Conservation (phyloP, 2,888 invertebrate genomes). For the Drosophila maculinotata region DNA sequence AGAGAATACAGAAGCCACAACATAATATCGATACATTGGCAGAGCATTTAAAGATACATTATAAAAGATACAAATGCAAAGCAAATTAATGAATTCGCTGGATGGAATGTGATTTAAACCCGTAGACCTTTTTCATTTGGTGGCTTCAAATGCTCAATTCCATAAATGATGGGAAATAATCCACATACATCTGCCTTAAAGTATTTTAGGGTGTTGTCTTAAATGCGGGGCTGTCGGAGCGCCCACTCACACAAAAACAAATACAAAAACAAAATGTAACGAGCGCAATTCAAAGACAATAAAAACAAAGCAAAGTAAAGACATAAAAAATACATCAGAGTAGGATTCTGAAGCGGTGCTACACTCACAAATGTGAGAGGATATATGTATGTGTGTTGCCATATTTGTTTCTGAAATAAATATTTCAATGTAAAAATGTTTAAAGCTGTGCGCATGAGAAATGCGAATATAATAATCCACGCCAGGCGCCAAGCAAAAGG, state of each 20-base stretch:
- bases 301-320: constrained; percentile 59
- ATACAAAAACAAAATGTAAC: constrained; percentile 50
- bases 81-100: constrained; percentile 10
- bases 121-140: constrained; percentile 16
- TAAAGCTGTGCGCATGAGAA: constrained; percentile 64
- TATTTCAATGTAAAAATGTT: constrained; percentile 58
- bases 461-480: constrained; percentile 77
- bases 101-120: constrained; percentile 7
- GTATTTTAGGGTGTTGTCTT: constrained; percentile 15
- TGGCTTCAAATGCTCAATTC: constrained; percentile 8
- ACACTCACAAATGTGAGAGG: not conserved
- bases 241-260: not conserved
- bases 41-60: not conserved
- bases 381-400: constrained; percentile 4
- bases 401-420: constrained; percentile 51
- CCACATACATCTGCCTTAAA: constrained; percentile 34
- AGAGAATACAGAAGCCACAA: not conserved
- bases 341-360: constrained; percentile 47
- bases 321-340: constrained; percentile 77
- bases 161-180: constrained; percentile 38
- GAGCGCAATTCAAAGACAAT: constrained; percentile 75
- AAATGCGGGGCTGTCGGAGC: constrained; percentile 3
- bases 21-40: not conserved
- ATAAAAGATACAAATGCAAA: not conserved
- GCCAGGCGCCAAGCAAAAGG: constrained; percentile 42